Percentiles rank a stretch among this genome's conserved stretches.
phyloP scores from a whole-genome alignment of 2,113 vertebrate species.

The Solea senegalensis region DNA sequence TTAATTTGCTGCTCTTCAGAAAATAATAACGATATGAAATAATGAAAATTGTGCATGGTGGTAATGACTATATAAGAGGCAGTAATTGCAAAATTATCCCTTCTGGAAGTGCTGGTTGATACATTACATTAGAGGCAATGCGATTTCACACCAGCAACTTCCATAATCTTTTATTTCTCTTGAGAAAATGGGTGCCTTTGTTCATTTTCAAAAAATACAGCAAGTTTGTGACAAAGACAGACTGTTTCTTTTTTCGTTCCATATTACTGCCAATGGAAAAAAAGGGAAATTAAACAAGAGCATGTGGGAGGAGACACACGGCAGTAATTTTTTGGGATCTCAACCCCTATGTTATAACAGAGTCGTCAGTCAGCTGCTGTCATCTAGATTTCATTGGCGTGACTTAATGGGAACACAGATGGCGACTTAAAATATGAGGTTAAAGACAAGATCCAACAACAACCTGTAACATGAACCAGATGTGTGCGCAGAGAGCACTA shows the following conservation, averaged over 20 bases:
- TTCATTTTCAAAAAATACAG: constrained; percentile 5
- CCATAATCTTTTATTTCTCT: too few species aligned
- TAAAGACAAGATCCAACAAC: constrained; percentile 9
- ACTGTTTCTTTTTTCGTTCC: constrained; percentile 8
- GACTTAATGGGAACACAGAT: constrained; percentile 60
- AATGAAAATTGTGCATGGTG: constrained; percentile 31
- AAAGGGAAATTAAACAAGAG: constrained; percentile 10
- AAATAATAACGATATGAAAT: constrained; percentile 43
- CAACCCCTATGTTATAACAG: constrained; percentile 14
- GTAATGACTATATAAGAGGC: constrained; percentile 39
- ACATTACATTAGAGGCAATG: constrained; percentile 10
- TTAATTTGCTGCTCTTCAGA: constrained; percentile 20
- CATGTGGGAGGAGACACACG: constrained; percentile 38
- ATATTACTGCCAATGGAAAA: background rate
- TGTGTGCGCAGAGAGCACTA: constrained; percentile 6
- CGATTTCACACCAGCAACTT: background rate
- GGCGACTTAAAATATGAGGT: constrained; percentile 23
- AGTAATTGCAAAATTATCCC: constrained; percentile 53
- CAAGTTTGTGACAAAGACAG: background rate
- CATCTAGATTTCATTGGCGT: constrained; percentile 45
- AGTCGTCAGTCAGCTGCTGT: constrained; percentile 42
- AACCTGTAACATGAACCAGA: constrained; percentile 25
- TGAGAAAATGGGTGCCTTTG: background rate
- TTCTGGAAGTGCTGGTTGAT: constrained; percentile 15
- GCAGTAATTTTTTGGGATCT: constrained; percentile 39